phyloP scores from a whole-genome alignment of 23 tunicate species.

The Oikopleura albicans region DNA sequence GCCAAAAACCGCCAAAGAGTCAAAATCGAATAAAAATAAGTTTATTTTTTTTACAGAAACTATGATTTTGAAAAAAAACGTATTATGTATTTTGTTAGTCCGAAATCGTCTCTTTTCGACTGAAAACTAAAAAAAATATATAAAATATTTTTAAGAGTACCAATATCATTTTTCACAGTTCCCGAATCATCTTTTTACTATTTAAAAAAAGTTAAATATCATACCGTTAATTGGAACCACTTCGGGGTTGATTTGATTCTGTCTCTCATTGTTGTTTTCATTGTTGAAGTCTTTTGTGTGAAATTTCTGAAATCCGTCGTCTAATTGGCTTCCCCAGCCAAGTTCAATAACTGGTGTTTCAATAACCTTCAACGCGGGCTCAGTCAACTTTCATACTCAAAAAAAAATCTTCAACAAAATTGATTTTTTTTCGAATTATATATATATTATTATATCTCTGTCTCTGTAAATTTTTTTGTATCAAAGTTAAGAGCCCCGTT shows the following conservation, averaged over 20 bases:
- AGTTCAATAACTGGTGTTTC: background rate
- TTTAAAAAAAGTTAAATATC: too few species aligned
- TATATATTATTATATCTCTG: too few species aligned
- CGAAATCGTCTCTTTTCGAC: too few species aligned
- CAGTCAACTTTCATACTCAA: background rate
- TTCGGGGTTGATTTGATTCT: background rate
- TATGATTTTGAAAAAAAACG: background rate
- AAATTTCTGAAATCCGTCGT: background rate
- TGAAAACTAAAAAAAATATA: too few species aligned
- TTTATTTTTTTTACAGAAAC: background rate
- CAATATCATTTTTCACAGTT: too few species aligned
- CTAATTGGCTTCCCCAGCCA: background rate
- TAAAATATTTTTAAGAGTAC: too few species aligned
- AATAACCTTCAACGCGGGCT: background rate
- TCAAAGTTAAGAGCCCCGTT: background rate
- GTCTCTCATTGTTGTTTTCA: background rate
- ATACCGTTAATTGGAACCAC: background rate
- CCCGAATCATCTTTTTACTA: too few species aligned
- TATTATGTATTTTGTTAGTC: too few species aligned
- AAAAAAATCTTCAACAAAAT: background rate
- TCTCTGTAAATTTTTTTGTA: background rate
- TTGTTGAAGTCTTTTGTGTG: background rate
- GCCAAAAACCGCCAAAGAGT: too few species aligned
- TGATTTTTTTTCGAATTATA: too few species aligned
- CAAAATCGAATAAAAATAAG: too few species aligned